Evolutionary conservation across 2,888 invertebrate species (phyloP).

Genomic region (Pandemis corylana): DNA sequence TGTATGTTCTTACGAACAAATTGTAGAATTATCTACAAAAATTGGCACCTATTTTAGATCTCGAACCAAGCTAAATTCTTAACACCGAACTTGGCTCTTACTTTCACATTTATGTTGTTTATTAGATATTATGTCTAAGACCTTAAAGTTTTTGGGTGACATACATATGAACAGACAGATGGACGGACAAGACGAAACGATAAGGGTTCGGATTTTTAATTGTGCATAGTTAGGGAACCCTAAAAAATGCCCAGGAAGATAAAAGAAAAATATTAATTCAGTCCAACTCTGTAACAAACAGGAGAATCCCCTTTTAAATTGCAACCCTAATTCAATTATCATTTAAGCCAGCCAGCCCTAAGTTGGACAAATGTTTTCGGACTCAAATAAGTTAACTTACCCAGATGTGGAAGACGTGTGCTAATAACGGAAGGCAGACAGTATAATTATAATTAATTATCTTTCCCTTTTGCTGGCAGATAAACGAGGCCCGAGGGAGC

Average conservation of each 20-base stretch:
- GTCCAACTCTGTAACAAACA: not conserved
- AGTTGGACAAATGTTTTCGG: constrained; percentile 17
- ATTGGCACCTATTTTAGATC: too few relatives aligned
- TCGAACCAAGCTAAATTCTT: too few relatives aligned
- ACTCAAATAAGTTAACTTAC: constrained; percentile 19
- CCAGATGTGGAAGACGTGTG: constrained; percentile 40
- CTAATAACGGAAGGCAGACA: constrained; percentile 61
- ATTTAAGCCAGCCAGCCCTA: constrained; percentile 1
- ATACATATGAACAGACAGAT: too few relatives aligned
- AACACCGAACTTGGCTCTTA: too few relatives aligned
- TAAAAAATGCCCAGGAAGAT: not conserved
- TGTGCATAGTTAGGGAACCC: not conserved
- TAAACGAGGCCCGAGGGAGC: constrained; percentile 71
- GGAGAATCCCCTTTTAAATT: constrained; percentile 1
- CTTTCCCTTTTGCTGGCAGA: constrained; percentile 68
- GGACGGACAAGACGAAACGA: not conserved
- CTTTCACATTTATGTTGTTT: too few relatives aligned
- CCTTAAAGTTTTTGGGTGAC: too few relatives aligned
- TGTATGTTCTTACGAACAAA: too few relatives aligned
- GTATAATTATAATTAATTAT: constrained; percentile 78
- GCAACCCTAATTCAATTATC: constrained; percentile 21
- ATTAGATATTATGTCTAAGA: too few relatives aligned
- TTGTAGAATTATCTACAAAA: too few relatives aligned
- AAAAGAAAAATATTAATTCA: not conserved
- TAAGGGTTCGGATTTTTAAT: not conserved